Base-by-base conservation (phyloP, 2,113 vertebrate genomes). In the Carassius auratus region DNA sequence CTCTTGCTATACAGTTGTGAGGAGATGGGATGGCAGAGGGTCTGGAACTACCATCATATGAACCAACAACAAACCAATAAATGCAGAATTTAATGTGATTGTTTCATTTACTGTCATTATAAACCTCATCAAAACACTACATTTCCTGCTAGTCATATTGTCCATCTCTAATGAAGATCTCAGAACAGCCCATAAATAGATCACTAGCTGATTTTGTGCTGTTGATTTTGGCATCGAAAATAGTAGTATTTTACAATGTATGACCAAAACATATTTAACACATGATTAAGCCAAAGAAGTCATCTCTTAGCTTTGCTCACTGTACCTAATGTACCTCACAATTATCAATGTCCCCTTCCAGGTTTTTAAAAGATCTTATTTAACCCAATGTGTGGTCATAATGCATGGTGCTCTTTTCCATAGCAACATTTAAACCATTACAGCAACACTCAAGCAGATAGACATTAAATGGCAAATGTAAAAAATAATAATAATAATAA, bases 21-120 rank as follows among this genome's bases (percentile, higher is more conserved):
- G 84, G 84, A 86, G 87, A 83, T 86, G 87, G 87, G 85, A 88
- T 84, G 48, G 83, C 83, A 86, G 6, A 85, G 84, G 81, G 71
- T 88, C 81, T 84, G 59, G 52, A 48, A 19, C 57, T 33, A 79
- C 55, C 66, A 52, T 10, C 12, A 86, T 83, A 74, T 83, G 26
- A 57, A 83, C 23, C 84, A 73, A 81, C 4, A 50, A 45, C 48
- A 81, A 79, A 78, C 78, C 85, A 77, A 62, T 85, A 86, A 76
- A 86, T 66, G 59, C 6, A 23, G 6, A 59, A 38, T 52, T 76
- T n/a, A 33, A 55, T 75, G n/a, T 75, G 14, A 77, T 78, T 57
- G 61, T 5, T 77, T 12, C 33, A 78, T 59, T 78, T n/a, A 5
- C 19, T 38, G 38, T 45, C 78, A 59, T 62, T 61, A 42, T 59